A percentile compares a stretch with the other conserved stretches of the same genome.
Evolutionary conservation across 2,113 vertebrate species (phyloP).

Genomic region (Aspidoscelis tigris): DNA sequence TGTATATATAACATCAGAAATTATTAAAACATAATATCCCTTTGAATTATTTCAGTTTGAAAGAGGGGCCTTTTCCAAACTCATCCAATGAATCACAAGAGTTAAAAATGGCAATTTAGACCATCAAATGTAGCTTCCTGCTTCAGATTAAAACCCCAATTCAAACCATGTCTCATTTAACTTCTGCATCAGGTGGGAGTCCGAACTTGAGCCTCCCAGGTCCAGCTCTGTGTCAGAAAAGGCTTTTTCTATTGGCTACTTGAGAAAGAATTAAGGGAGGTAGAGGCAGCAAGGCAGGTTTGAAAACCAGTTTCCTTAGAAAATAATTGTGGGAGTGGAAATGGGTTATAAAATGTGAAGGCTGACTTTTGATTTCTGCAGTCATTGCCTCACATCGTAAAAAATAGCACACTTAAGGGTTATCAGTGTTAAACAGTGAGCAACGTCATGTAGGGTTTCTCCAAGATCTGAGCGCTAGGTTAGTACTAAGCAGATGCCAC

Average conservation of each 20-base stretch:
- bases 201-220: background rate
- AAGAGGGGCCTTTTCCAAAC: background rate
- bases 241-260: background rate
- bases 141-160: background rate
- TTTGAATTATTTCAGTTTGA: background rate
- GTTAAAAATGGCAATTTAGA: too few species aligned
- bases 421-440: background rate
- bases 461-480: conserved; percentile 1
- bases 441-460: background rate
- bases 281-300: background rate
- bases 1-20: too few species aligned
- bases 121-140: too few species aligned
- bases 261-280: background rate
- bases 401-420: background rate
- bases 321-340: background rate
- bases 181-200: too few species aligned
- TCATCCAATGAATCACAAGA: too few species aligned
- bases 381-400: background rate
- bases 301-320: background rate
- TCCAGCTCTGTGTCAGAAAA: background rate
- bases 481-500: background rate
- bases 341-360: background rate
- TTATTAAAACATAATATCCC: too few species aligned
- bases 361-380: background rate
- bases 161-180: too few species aligned